A percentile compares a stretch with the other conserved stretches of the same genome.
These are phyloP conservation scores for Porites lutea DNA, from an alignment of 64 coral and sea anemone species.

Conservation along the genomic window DNA sequence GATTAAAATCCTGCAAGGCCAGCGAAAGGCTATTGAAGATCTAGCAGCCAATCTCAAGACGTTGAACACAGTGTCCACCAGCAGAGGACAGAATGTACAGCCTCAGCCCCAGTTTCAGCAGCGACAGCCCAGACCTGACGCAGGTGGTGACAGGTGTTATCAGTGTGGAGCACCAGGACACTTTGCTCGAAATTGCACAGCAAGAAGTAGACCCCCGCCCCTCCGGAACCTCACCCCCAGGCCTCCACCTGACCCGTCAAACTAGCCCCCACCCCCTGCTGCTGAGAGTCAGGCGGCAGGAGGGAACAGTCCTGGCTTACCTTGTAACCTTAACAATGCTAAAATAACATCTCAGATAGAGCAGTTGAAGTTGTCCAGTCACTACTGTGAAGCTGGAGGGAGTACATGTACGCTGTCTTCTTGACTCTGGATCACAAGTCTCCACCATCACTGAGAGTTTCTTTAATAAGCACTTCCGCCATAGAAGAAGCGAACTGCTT, in stretches of 20 bases:
- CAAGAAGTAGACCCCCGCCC: neutral
- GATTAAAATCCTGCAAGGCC: too few relatives aligned
- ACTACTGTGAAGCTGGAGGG: conserved; percentile 43
- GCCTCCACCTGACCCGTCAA: too few relatives aligned
- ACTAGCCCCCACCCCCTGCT: too few relatives aligned
- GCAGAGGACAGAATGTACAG: too few relatives aligned
- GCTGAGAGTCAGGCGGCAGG: conserved; percentile 40
- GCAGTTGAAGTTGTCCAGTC: conserved; percentile 69
- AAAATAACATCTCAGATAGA: too few relatives aligned
- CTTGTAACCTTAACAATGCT: too few relatives aligned
- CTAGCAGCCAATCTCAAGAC: too few relatives aligned
- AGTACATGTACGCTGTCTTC: conserved; percentile 46
- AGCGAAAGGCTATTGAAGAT: too few relatives aligned
- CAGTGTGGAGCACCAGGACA: neutral
- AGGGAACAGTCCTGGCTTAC: conserved; percentile 38
- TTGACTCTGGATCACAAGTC: conserved; percentile 4
- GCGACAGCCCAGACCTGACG: neutral
- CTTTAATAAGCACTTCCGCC: conserved; percentile 60
- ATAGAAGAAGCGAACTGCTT: neutral
- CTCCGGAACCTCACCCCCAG: neutral
- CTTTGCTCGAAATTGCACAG: conserved; percentile 15
- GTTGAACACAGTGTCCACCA: too few relatives aligned
- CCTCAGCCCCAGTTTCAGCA: neutral
- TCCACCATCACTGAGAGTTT: conserved; percentile 62
- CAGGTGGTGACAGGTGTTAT: neutral